These are phyloP conservation scores for Alviniconcha strummeri DNA, from an alignment of 2,888 invertebrate genomes.

Conservation along the genomic window DNA sequence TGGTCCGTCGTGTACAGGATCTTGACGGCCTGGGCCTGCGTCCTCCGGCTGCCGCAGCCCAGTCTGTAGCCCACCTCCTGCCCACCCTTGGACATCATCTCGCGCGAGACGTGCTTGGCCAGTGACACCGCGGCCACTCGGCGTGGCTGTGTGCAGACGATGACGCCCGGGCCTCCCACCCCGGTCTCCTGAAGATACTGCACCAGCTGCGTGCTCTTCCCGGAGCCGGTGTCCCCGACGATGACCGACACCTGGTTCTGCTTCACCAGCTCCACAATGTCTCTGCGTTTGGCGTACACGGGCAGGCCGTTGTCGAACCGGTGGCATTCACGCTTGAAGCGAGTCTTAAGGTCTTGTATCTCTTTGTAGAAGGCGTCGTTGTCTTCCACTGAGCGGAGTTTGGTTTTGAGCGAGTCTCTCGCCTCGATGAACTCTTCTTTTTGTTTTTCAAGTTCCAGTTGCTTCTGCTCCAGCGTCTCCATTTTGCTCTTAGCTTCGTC, in stretches of 20 bases:
- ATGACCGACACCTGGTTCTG: conserved; percentile 66
- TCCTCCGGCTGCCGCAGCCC: conserved; percentile 51
- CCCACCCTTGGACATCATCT: conserved; percentile 64
- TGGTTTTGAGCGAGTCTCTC: conserved; percentile 38
- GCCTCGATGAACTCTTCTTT: conserved; percentile 48
- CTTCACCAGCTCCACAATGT: conserved; percentile 56
- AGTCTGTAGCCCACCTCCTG: conserved; percentile 65
- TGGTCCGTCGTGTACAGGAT: conserved; percentile 71
- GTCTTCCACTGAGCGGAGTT: conserved; percentile 34
- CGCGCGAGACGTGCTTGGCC: conserved; percentile 69
- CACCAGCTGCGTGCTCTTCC: conserved; percentile 73
- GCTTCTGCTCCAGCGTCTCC: conserved; percentile 47
- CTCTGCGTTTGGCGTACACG: conserved; percentile 63
- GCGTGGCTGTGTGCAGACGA: conserved; percentile 73
- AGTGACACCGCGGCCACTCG: conserved; percentile 72
- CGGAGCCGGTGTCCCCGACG: conserved; percentile 73
- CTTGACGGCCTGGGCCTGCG: conserved; percentile 25
- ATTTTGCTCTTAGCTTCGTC: conserved; percentile 38
- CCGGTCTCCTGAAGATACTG: conserved; percentile 70
- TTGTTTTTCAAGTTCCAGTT: conserved; percentile 52
- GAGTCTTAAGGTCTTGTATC: conserved; percentile 40
- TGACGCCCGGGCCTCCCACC: conserved; percentile 51
- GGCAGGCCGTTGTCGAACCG: conserved; percentile 59
- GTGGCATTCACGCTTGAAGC: conserved; percentile 56
- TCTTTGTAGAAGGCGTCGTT: conserved; percentile 35